A percentile compares a stretch with the other conserved stretches of the same genome.
Evolutionary conservation across 2,113 vertebrate genomes (phyloP).

Genomic region (Barbus barbus): DNA sequence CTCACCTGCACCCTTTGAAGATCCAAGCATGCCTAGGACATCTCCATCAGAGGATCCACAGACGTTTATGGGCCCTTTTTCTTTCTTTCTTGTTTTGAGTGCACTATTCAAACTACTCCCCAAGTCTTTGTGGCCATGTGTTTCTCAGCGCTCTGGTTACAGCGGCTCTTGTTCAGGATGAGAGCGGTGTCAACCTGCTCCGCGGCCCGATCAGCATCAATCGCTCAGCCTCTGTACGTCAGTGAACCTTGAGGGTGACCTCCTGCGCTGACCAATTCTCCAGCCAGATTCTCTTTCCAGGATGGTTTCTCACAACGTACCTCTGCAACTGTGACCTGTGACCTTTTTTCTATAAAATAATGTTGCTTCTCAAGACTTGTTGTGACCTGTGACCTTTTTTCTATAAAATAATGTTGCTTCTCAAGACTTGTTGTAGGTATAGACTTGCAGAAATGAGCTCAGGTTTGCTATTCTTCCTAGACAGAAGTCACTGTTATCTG

Average conservation of each 20-base stretch:
- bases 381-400: constrained; percentile 3
- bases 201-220: constrained; percentile 57
- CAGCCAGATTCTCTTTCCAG: constrained; percentile 10
- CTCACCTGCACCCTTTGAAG: constrained; percentile 82
- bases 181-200: constrained; percentile 69
- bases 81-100: constrained; percentile 70
- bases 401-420: constrained; percentile 12
- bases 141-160: constrained; percentile 72
- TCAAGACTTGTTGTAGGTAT: not conserved
- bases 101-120: constrained; percentile 64
- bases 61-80: constrained; percentile 58
- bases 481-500: no score
- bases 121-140: constrained; percentile 67
- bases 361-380: constrained; percentile 1
- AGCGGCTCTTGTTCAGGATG: constrained; percentile 57
- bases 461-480: not conserved
- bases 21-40: constrained; percentile 72
- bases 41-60: constrained; percentile 66
- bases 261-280: constrained; percentile 39
- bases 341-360: constrained; percentile 1
- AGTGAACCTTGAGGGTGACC: constrained; percentile 57
- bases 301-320: constrained; percentile 14
- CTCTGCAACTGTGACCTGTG: not conserved
- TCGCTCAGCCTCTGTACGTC: constrained; percentile 55
- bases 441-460: no score